Evolutionary conservation across 1,140 invertebrate species (phyloP).

Genomic region (Planococcus citri): DNA sequence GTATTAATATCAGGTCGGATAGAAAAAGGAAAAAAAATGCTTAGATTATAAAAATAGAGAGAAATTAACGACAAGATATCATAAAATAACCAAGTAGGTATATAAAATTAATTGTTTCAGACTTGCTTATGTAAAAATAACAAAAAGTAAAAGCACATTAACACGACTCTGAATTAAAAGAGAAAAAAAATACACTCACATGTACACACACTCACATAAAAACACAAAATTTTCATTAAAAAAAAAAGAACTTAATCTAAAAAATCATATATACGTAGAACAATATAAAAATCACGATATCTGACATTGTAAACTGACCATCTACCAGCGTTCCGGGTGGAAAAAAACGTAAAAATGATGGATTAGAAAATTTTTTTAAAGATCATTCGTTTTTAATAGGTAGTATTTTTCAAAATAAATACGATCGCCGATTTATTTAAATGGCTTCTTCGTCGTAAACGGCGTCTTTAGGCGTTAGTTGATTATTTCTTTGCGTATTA

Average conservation of each 20-base stretch:
- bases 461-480: not conserved
- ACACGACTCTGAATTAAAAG: not conserved
- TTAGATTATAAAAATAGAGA: not conserved
- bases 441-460: conserved; percentile 4
- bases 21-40: conserved; percentile 12
- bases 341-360: not conserved
- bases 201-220: not conserved
- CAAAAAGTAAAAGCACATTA: conserved; percentile 10
- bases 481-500: conserved; percentile 1
- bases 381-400: not conserved
- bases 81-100: not conserved
- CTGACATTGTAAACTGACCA: not conserved
- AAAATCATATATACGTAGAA: not conserved
- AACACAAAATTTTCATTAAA: not conserved
- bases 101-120: not conserved
- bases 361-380: not conserved
- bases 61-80: not conserved
- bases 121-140: conserved; percentile 9
- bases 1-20: conserved; percentile 9
- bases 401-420: conserved; percentile 5
- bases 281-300: conserved; percentile 1
- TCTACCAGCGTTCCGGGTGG: not conserved
- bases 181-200: conserved; percentile 8
- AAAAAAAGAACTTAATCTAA: not conserved
- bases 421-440: not conserved